Base-by-base conservation (phyloP, 2,113 vertebrate species). In the Cyprinodon variegatus region DNA sequence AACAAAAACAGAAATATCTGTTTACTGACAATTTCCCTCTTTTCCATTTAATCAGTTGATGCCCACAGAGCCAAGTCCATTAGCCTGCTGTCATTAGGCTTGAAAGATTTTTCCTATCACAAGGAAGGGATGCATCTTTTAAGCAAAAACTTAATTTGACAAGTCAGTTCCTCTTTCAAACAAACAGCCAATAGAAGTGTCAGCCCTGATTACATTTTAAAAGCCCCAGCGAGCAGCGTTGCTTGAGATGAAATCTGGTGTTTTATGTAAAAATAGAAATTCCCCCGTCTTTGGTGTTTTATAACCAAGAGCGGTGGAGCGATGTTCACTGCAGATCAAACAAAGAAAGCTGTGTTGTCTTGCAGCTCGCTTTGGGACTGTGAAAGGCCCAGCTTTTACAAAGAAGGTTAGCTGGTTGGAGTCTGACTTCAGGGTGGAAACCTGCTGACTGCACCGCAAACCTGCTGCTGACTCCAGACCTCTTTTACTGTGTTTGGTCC, bases 391-490 rank as follows among this genome's bases (percentile, higher is more conserved):
- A 29, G 87, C 60, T 70, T 45, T 48, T 74, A 72, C 81, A 57
- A 85, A 87, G 77, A 81, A 83, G 85, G 83, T 80, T 86, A 72
- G 75, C 77, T 79, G 73, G 81, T 78, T 81, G 72, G 77, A 84
- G 76, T 79, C 81, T 83, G 83, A 91, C 72, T 46, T 79, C 9
- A 5, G 20, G 64, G 74, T 82, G 70, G 77, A 87, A 89, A 74
- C 61, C 60, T 83, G 89, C 91, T 89, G 89, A 90, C 88, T 37
- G 78, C 65, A 83, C 72, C 65, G 73, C 79, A 48, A 79, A 61
- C 72, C 78, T 60, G 89, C 83, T 88, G 91, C 91, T 91, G 91
- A 91, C 85, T 84, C 50, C 77, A 89, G 87, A 79, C 65, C 85
- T 85, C 72, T 64, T 5, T 74, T 70, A 70, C 77, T 72, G 77